Base-by-base conservation (phyloP, 2,797 vertebrate species). In the Synaphobranchus kaupii region DNA sequence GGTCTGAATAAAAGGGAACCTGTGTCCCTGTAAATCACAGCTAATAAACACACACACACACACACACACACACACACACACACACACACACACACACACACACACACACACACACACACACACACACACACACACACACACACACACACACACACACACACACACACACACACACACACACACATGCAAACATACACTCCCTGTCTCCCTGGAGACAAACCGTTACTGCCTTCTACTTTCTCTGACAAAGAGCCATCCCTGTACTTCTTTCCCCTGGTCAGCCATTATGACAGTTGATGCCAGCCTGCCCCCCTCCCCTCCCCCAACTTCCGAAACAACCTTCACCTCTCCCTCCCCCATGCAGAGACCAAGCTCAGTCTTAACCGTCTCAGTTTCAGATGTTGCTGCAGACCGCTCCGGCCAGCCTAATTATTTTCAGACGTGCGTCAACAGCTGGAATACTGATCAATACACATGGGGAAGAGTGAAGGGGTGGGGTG, bases 371-470 rank as follows among this genome's bases (percentile, higher is more conserved):
- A 71, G 34, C 80, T 39, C 47, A 13, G 50, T 83, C 39, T 44
- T 73, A 84, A 25, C 20, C 28, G 9, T 56, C 68, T 86, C 66
- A 6, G 7, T 50, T 48, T 48, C 17, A 60, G 34, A 12, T 44
- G 78, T 34, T 80, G 71, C 85, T 13, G 71, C 13, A 86, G 28
- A 80, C 34, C 28, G 78, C 80, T 83, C 89, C 28, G 39, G 5
- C 54, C 22, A 66, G 91, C 90, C 91, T 89, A 92, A 91, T 90
- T 90, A 89, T 88, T 63, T 87, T 68, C 85, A 92, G 88, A 92
- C 92, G 92, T 93, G 92, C 63, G 58, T 90, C 3, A 92, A 92
- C 92, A 92, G 91, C 92, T 93, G 93, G 90, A 92, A 76, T 13
- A 73, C 85, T 89, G 85, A 93, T 93, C 88, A 9, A 92, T 92